Conservation (phyloP, 2,888 invertebrate genomes). For the Scaptomyza cyrtandrae region DNA sequence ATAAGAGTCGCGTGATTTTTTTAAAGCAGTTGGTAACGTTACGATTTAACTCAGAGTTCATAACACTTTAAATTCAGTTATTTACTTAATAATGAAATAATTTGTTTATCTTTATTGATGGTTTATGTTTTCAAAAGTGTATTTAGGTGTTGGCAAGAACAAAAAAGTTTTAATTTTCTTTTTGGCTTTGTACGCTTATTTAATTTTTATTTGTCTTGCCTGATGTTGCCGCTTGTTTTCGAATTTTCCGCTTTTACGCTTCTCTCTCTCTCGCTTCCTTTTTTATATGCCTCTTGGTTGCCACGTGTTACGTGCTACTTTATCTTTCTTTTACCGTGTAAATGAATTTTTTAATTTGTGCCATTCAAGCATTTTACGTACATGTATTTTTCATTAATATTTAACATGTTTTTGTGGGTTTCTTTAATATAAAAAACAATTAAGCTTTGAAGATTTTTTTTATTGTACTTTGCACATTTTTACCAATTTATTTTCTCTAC, state of each 20-base stretch:
- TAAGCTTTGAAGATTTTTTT: neutral
- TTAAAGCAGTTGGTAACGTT: neutral
- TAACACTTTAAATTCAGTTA: neutral
- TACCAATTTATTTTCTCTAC: neutral
- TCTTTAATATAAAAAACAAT: constrained; percentile 3
- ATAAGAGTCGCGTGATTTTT: neutral
- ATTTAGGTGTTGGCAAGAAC: neutral
- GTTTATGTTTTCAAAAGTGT: neutral
- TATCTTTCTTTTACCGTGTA: constrained; percentile 8
- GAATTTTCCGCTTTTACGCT: constrained; percentile 5
- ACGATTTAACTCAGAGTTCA: no score
- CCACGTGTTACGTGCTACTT: constrained; percentile 12
- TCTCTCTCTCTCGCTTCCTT: constrained; percentile 8
- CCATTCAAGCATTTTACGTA: constrained; percentile 29
- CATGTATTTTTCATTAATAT: constrained; percentile 16
- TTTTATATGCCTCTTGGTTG: constrained; percentile 4
- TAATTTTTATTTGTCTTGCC: constrained; percentile 16
- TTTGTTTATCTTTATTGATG: neutral
- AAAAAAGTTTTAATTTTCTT: neutral
- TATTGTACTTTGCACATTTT: neutral
- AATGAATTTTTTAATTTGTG: constrained; percentile 40
- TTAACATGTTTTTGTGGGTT: neutral
- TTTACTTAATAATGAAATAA: neutral
- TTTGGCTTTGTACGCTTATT: constrained; percentile 2
- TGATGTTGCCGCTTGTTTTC: neutral